These are phyloP conservation scores for Trypoxylon attenuatum DNA, from an alignment of 2,888 invertebrate species.

Conservation along the genomic window DNA sequence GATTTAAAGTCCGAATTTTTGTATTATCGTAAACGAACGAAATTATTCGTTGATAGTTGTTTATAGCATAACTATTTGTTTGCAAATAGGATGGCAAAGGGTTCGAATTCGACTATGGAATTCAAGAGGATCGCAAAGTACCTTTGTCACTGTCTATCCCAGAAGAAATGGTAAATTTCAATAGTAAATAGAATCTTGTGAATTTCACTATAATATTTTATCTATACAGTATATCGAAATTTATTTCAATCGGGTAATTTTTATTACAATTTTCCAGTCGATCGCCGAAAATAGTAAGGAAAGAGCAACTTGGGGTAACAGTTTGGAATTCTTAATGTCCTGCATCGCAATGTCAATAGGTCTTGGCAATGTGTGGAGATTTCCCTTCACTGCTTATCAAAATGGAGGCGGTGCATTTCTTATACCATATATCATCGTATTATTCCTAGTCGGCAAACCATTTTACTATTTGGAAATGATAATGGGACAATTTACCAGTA, in stretches of 20 bases:
- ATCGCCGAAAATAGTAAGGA: slow-evolving; percentile 24
- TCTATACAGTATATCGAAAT: no score
- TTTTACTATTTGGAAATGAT: slow-evolving; percentile 91
- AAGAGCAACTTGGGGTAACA: slow-evolving; percentile 77
- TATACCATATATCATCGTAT: slow-evolving; percentile 81
- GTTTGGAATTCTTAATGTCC: slow-evolving; percentile 81
- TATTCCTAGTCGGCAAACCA: slow-evolving; percentile 83
- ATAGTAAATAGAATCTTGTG: background rate
- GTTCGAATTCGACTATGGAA: slow-evolving; percentile 27
- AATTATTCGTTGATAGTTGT: no score
- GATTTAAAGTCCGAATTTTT: no score
- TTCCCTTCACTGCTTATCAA: slow-evolving; percentile 81
- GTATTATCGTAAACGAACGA: no score
- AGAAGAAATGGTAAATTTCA: slow-evolving; percentile 41
- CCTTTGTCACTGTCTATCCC: slow-evolving; percentile 39
- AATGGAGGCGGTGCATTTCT: slow-evolving; percentile 84
- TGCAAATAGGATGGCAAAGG: slow-evolving; percentile 8
- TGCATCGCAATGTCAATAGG: slow-evolving; percentile 82
- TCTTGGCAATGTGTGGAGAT: slow-evolving; percentile 82
- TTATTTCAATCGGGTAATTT: no score
- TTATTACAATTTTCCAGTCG: slow-evolving; percentile 10
- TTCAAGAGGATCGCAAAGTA: slow-evolving; percentile 34
- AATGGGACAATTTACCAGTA: slow-evolving; percentile 89
- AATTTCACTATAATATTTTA: no score
- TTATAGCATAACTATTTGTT: no score